These are phyloP conservation scores for Metopia argyrocephala DNA, from an alignment of 2,888 invertebrate species.

Conservation along the genomic window DNA sequence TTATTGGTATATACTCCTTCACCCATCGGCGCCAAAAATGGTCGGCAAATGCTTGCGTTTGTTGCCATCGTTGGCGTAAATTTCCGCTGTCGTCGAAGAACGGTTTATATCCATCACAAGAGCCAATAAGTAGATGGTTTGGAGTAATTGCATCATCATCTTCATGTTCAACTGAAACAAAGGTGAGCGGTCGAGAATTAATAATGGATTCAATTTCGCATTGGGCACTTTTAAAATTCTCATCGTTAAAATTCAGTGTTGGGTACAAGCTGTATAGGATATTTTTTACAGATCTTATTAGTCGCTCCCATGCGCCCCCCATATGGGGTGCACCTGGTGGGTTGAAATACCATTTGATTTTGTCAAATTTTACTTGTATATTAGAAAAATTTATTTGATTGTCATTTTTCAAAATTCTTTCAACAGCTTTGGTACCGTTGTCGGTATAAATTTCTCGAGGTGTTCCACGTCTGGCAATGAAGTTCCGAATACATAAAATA, in stretches of 20 bases:
- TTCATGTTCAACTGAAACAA: conserved; percentile 43
- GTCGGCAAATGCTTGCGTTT: conserved; percentile 47
- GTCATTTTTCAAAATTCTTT: background rate
- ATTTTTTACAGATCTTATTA: conserved; percentile 47
- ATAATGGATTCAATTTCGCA: conserved; percentile 56
- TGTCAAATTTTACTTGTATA: conserved; percentile 19
- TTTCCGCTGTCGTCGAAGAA: conserved; percentile 2
- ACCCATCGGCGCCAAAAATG: conserved; percentile 46
- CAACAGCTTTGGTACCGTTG: conserved; percentile 15
- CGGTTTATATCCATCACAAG: conserved; percentile 23
- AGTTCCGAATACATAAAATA: conserved; percentile 49
- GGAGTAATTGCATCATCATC: conserved; percentile 61
- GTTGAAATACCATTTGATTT: conserved; percentile 55
- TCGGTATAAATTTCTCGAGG: conserved; percentile 20
- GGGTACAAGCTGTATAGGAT: conserved; percentile 34
- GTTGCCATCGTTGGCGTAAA: conserved; percentile 51
- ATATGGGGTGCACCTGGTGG: conserved; percentile 58
- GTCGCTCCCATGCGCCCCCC: conserved; percentile 53
- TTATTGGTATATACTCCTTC: conserved; percentile 45
- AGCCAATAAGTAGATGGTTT: conserved; percentile 49
- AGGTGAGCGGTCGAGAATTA: conserved; percentile 54
- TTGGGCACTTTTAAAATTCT: conserved; percentile 38
- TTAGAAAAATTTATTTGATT: background rate
- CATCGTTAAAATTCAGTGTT: conserved; percentile 49
- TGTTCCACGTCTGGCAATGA: conserved; percentile 37